A percentile compares a stretch with the other conserved stretches of the same genome.
Evolutionary conservation across 2,888 invertebrate species (phyloP).

Genomic region (Mythimna loreyi): DNA sequence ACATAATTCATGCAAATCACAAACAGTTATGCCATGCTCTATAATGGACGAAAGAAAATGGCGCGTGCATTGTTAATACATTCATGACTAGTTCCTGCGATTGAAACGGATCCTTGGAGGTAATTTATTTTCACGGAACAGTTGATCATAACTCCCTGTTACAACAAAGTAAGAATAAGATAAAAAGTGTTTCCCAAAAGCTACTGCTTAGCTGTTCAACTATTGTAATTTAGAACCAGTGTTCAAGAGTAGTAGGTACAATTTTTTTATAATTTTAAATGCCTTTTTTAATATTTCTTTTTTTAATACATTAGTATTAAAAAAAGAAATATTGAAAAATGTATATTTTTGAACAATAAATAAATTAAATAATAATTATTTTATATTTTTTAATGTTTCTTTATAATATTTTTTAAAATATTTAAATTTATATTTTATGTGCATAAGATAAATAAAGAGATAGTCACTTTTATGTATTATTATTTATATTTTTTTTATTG

Average conservation of each 20-base stretch:
- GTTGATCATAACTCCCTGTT: not conserved
- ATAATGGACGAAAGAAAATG: constrained; percentile 35
- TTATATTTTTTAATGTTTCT: too few species aligned
- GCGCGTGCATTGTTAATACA: constrained; percentile 14
- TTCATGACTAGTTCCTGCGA: constrained; percentile 18
- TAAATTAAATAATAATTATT: too few species aligned
- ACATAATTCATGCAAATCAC: constrained; percentile 43
- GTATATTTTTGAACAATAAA: too few species aligned
- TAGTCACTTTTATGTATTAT: too few species aligned
- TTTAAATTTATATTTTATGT: too few species aligned
- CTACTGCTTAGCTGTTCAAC: not conserved
- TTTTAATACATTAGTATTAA: too few species aligned
- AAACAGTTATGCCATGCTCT: constrained; percentile 25
- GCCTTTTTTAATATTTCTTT: too few species aligned
- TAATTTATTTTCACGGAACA: not conserved
- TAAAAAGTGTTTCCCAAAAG: not conserved
- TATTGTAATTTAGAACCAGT: not conserved
- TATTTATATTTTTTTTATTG: too few species aligned
- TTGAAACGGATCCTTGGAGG: constrained; percentile 3
- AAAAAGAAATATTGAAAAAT: too few species aligned
- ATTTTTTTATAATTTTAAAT: too few species aligned
- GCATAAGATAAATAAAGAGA: too few species aligned
- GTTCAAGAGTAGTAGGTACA: not conserved
- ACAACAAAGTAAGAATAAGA: not conserved
- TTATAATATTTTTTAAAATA: too few species aligned